These are phyloP conservation scores for Blera fallax DNA, from an alignment of 2,888 invertebrate species.

Conservation along the genomic window DNA sequence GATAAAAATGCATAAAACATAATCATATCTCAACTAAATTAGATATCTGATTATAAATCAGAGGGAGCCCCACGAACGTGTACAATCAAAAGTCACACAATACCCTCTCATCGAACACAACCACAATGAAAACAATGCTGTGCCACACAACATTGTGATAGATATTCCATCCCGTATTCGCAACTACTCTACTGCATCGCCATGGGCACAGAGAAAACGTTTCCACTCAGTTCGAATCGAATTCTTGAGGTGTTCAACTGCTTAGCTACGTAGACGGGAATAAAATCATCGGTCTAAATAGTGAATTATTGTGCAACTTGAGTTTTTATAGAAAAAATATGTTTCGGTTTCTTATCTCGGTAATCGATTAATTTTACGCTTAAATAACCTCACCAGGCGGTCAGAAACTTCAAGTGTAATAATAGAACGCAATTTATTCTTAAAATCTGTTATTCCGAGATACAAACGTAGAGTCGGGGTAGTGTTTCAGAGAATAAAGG, in stretches of 20 bases:
- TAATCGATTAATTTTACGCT: background rate
- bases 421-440: background rate
- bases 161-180: slow-evolving; percentile 39
- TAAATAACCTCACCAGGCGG: background rate
- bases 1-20: slow-evolving; percentile 27
- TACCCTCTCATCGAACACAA: slow-evolving; percentile 6
- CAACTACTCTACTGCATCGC: slow-evolving; percentile 46
- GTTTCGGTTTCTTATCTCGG: slow-evolving; percentile 6
- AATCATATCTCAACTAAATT: slow-evolving; percentile 16
- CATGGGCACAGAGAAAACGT: slow-evolving; percentile 27
- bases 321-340: slow-evolving; percentile 4
- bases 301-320: slow-evolving; percentile 35
- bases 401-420: background rate
- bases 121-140: slow-evolving; percentile 2
- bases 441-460: slow-evolving; percentile 8
- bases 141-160: slow-evolving; percentile 14
- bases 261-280: background rate
- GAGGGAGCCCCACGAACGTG: slow-evolving; percentile 1
- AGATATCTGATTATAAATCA: slow-evolving; percentile 14
- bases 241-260: slow-evolving; percentile 61
- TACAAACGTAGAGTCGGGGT: background rate
- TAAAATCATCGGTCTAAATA: slow-evolving; percentile 8
- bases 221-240: slow-evolving; percentile 61
- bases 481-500: background rate
- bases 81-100: slow-evolving; percentile 23